phyloP scores from a whole-genome alignment of 2,888 invertebrate genomes.

The Brachyptera putata region DNA sequence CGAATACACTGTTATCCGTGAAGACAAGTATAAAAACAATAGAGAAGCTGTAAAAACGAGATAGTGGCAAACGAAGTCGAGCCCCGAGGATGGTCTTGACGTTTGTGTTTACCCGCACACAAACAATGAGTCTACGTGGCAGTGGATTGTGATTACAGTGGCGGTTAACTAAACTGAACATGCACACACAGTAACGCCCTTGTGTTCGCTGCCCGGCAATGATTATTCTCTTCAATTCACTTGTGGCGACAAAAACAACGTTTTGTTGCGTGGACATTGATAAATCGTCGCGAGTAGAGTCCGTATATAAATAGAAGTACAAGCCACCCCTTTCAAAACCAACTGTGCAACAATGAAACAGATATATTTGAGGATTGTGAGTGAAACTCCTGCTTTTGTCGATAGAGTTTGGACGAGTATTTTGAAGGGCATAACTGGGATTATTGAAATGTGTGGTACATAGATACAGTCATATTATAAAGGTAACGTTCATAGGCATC shows the following conservation, averaged over 20 bases:
- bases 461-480: not conserved
- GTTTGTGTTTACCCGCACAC: no score
- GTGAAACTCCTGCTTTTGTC: not conserved
- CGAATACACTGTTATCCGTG: not conserved
- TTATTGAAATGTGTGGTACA: not conserved
- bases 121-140: no score
- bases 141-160: no score
- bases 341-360: conserved; percentile 11
- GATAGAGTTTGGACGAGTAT: conserved; percentile 12
- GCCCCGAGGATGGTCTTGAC: no score
- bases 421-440: not conserved
- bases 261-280: conserved; percentile 12
- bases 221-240: conserved; percentile 1
- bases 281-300: conserved; percentile 3
- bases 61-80: conserved; percentile 9
- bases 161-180: not conserved
- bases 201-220: not conserved
- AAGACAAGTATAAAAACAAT: not conserved
- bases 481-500: not conserved
- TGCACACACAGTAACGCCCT: not conserved
- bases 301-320: not conserved
- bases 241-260: conserved; percentile 10
- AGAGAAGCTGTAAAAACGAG: no score
- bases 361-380: not conserved
- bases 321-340: conserved; percentile 3